Percentiles rank a stretch among this genome's conserved stretches.
Evolutionary conservation across 2,797 vertebrate genomes (phyloP).

Genomic region (Oreortyx pictus): DNA sequence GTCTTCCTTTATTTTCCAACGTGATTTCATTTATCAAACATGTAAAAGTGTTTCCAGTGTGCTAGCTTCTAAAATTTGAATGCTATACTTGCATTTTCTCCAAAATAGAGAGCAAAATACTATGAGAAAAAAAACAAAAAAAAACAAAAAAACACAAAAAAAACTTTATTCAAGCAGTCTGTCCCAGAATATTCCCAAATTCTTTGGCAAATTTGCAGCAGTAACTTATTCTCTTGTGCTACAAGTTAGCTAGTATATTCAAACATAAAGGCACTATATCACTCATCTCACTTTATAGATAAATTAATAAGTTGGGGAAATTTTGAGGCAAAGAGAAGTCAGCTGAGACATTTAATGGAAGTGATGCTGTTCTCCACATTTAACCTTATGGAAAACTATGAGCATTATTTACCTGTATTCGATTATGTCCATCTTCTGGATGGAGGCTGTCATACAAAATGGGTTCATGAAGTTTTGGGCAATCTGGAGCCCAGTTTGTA

Average conservation of each 20-base stretch:
- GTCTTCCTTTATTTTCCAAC: neutral
- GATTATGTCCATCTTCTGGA: slow-evolving; percentile 35
- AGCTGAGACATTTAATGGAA: neutral
- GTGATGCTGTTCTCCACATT: neutral
- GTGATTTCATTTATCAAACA: neutral
- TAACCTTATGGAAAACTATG: neutral
- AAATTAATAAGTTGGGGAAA: neutral
- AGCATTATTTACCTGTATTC: neutral
- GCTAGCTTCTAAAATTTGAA: neutral
- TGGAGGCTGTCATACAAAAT: neutral
- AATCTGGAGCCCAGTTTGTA: slow-evolving; percentile 86
- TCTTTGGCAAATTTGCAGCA: neutral
- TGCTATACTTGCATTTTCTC: neutral
- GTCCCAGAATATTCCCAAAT: neutral
- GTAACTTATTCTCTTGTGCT: neutral
- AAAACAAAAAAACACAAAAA: neutral
- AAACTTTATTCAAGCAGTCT: neutral
- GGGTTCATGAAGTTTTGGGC: slow-evolving; percentile 27
- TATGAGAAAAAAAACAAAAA: neutral
- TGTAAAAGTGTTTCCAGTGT: neutral
- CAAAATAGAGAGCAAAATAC: neutral
- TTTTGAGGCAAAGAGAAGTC: neutral
- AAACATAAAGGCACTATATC: neutral
- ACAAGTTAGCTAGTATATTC: neutral
- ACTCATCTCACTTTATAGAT: neutral